phyloP scores from a whole-genome alignment of 2,888 invertebrate species.

The Sceliomorpha sp. region DNA sequence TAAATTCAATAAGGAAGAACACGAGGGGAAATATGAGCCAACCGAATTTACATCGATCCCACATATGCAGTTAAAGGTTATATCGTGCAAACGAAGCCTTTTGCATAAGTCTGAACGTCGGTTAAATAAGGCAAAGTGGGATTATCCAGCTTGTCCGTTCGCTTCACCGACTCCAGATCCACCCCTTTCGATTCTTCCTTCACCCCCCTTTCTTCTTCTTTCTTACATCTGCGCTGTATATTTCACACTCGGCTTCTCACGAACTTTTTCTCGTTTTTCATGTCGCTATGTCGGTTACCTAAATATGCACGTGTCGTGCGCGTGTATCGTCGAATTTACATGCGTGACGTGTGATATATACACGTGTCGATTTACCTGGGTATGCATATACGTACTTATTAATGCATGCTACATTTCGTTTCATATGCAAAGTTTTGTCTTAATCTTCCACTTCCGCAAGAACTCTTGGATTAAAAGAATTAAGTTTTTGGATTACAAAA shows the following conservation, averaged over 20 bases:
- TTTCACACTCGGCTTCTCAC: constrained; percentile 47
- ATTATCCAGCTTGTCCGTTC: constrained; percentile 45
- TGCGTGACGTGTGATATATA: constrained; percentile 15
- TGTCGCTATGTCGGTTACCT: constrained; percentile 28
- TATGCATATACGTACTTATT: constrained; percentile 25
- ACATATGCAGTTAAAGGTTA: constrained; percentile 16
- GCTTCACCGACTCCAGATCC: constrained; percentile 47
- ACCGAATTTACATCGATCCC: constrained; percentile 22
- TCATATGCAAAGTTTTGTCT: constrained; percentile 29
- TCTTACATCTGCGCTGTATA: constrained; percentile 31
- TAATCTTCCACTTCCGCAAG: constrained; percentile 30
- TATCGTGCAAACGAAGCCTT: constrained; percentile 38
- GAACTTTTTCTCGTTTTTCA: constrained; percentile 38
- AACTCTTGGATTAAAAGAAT: too few species aligned
- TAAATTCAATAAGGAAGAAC: too few species aligned
- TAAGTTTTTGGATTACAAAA: too few species aligned
- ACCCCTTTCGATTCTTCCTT: constrained; percentile 41
- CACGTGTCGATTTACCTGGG: constrained; percentile 25
- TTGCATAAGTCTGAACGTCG: constrained; percentile 40
- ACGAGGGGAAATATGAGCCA: constrained; percentile 14
- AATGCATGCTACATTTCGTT: constrained; percentile 41
- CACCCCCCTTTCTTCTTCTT: constrained; percentile 28
- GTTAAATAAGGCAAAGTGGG: constrained; percentile 47
- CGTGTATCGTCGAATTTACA: constrained; percentile 35
- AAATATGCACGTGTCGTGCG: constrained; percentile 28